Evolutionary conservation across 2,113 vertebrate species (phyloP).

Genomic region (Potamarius usumacintae): DNA sequence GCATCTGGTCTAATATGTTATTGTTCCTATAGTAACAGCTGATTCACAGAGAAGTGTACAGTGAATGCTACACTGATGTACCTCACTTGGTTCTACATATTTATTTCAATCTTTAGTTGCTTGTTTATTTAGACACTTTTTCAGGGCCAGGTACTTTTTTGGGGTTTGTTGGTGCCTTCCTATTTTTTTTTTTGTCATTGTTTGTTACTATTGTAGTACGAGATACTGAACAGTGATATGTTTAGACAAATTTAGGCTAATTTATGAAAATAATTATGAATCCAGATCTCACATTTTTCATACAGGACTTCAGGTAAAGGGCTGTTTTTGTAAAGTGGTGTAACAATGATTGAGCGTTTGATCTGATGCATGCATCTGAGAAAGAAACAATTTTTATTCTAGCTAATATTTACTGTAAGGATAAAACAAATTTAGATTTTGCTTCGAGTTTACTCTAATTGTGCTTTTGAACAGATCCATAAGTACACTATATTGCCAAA

Average conservation of each 20-base stretch:
- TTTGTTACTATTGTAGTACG: not conserved
- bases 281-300: not conserved
- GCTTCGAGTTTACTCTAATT: not conserved
- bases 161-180: constrained; percentile 1
- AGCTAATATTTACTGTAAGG: not conserved
- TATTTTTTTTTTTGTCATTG: not conserved
- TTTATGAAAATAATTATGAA: not conserved
- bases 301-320: not conserved
- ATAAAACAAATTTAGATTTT: not conserved
- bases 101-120: not conserved
- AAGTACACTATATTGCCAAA: too few relatives aligned
- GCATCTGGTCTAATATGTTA: not conserved
- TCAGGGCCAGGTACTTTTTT: not conserved
- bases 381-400: not conserved
- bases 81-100: not conserved
- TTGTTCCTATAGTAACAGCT: not conserved
- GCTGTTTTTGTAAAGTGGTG: not conserved
- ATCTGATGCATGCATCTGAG: not conserved
- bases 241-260: not conserved
- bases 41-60: not conserved
- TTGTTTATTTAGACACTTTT: not conserved
- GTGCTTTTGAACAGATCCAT: constrained; percentile 16
- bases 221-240: not conserved
- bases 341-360: not conserved
- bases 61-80: not conserved